Evolutionary conservation across 2,797 vertebrate genomes (phyloP), one percentile per base, ranked within the genome.

Genomic region (Chelonia mydas): DNA sequence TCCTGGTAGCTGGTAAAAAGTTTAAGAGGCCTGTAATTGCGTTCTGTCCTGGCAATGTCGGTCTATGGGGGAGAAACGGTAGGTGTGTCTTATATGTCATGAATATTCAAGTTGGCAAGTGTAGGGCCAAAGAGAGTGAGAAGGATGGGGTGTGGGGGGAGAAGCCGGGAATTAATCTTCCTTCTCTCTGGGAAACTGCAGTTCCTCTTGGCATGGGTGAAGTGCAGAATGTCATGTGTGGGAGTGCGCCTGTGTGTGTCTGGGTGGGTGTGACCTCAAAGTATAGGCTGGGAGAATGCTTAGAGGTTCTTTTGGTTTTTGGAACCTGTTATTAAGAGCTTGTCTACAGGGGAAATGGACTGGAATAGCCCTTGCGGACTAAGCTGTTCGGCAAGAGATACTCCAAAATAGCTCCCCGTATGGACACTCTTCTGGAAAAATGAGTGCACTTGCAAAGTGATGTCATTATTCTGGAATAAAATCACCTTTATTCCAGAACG

Each of bases 11-110:
- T 84, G 94, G 89, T 25, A 51, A 92, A 51, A 92, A 94, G 94
- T 96, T 96, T 85, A 76, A 90, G 92, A 85, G 89, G 88, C 90
- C 93, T 81, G 79, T 83, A 90, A 92, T 89, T 95, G 92, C 5
- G 15, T 91, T 88, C 80, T 84, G 80, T 61, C 87, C 90, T 72
- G 89, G 81, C 93, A 76, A 91, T 47, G 74, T 57, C 59, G 53
- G 81, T 88, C 86, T 57, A 41, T 31, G 51, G 82, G 83, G 76
- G 13, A 41, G 23, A 3, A 21, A 68, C 28, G 41, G 33, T 72
- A 53, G 61, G 49, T 8, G 65, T 47, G 31, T 81, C 41, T 5
- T 51, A 68, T 45, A n/a, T 0, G 0, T 13, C 6, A 37, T 2
- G 1, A 51, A 25, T 91, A 85, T 74, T 94, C 90, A 33, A 57